Conservation (phyloP, 1,140 invertebrate genomes). For the Zeugodacus cucurbitae region DNA sequence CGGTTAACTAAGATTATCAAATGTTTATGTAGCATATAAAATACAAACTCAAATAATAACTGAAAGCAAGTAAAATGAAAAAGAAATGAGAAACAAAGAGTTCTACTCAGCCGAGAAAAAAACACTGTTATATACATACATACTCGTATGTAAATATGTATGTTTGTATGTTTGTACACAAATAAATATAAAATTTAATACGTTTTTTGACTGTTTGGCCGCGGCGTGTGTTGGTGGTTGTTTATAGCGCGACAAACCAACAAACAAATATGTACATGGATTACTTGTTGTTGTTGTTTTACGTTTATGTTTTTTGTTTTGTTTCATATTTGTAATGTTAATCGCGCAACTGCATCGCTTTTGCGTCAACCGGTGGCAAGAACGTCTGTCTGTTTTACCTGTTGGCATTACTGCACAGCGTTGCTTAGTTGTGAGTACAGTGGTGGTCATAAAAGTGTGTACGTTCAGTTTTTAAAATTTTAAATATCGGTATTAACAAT, state of each 20-base stretch:
- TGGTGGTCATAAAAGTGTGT: background rate
- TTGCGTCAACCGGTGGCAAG: background rate
- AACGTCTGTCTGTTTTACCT: conserved; percentile 16
- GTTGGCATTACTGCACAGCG: background rate
- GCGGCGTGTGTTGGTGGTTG: background rate
- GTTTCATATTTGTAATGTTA: conserved; percentile 22
- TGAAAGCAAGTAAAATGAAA: background rate
- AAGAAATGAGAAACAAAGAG: background rate
- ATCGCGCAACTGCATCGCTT: background rate
- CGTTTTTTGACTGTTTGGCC: background rate
- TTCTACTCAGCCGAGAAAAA: background rate
- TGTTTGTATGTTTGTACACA: background rate
- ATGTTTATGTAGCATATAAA: conserved; percentile 14
- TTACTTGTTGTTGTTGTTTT: background rate
- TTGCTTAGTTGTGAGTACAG: background rate
- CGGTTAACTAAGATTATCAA: conserved; percentile 31
- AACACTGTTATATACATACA: background rate
- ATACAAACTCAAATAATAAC: conserved; percentile 20
- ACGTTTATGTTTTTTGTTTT: background rate
- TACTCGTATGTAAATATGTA: no score
- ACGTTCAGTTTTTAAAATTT: no score
- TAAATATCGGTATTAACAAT: no score
- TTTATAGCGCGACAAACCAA: background rate
- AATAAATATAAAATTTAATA: conserved; percentile 33
- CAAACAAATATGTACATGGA: background rate